These are phyloP conservation scores for Drosophila glabriapex DNA, from an alignment of 2,888 invertebrate species.

Conservation along the genomic window DNA sequence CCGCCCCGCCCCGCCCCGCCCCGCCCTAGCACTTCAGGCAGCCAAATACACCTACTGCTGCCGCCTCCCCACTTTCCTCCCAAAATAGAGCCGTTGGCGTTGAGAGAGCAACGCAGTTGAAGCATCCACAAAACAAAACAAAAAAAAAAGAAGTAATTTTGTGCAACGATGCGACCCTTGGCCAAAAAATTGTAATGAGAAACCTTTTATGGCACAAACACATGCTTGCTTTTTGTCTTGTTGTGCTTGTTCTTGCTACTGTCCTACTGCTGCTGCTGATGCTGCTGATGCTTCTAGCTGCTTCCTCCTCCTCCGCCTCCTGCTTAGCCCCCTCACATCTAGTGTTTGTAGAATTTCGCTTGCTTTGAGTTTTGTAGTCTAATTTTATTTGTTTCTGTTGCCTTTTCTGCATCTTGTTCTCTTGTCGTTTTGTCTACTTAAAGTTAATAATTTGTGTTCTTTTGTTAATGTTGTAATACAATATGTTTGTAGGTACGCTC, in stretches of 20 bases:
- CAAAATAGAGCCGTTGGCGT: constrained; percentile 49
- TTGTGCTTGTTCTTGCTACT: constrained; percentile 30
- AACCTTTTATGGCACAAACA: constrained; percentile 77
- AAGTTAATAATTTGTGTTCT: constrained; percentile 72
- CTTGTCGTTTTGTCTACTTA: constrained; percentile 65
- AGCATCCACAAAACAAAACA: constrained; percentile 30
- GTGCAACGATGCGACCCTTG: constrained; percentile 79
- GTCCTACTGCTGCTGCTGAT: constrained; percentile 14
- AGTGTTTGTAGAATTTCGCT: constrained; percentile 35
- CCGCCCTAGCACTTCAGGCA: constrained; percentile 20
- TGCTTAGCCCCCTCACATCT: background rate
- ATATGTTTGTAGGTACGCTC: constrained; percentile 73
- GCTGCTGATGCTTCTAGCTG: constrained; percentile 11
- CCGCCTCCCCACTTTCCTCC: constrained; percentile 1
- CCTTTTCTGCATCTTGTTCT: constrained; percentile 47
- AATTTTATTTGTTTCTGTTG: constrained; percentile 70
- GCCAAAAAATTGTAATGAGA: constrained; percentile 78
- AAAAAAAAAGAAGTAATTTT: constrained; percentile 68
- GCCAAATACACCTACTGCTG: constrained; percentile 29
- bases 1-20: background rate
- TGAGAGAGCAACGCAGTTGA: constrained; percentile 51
- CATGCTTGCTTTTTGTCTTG: constrained; percentile 71
- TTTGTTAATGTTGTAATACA: constrained; percentile 69
- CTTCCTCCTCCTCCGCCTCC: background rate
- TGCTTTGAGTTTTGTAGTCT: constrained; percentile 71